Percentiles rank a stretch among this genome's conserved stretches.
phyloP scores from a whole-genome alignment of 2,797 vertebrate species.

The Notoglanidium macrostoma region DNA sequence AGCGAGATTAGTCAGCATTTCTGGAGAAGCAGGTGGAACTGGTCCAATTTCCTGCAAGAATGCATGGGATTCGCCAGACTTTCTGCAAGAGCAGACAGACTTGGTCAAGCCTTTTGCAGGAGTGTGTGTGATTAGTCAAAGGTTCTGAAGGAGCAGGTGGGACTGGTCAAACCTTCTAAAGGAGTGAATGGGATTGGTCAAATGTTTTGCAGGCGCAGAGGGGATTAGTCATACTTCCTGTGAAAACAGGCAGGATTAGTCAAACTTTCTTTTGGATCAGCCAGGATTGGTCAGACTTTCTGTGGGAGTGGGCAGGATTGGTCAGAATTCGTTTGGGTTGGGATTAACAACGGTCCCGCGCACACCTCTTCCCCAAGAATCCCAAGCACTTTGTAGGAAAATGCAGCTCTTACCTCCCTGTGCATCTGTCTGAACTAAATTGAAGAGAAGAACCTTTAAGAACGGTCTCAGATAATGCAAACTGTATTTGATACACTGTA shows the following conservation, averaged over 20 bases:
- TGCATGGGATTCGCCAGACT: background rate
- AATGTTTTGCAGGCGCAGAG: background rate
- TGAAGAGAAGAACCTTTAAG: background rate
- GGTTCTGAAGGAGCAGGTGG: too few species aligned
- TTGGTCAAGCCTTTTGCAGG: background rate
- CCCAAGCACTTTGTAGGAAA: background rate
- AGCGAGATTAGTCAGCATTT: background rate
- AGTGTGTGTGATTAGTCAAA: background rate
- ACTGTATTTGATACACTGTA: background rate
- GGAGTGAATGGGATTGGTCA: background rate
- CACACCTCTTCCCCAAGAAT: slow-evolving; percentile 4
- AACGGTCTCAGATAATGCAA: too few species aligned
- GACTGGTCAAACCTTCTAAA: background rate
- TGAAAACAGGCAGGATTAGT: background rate
- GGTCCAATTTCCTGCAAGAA: background rate
- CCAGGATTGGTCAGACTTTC: background rate
- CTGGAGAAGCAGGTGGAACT: background rate
- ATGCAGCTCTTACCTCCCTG: slow-evolving; percentile 11
- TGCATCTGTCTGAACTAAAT: background rate
- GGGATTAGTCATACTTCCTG: too few species aligned
- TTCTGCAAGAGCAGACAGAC: background rate
- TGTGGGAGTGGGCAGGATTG: background rate
- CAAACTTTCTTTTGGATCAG: background rate
- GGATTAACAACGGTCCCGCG: background rate
- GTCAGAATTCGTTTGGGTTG: background rate